A percentile compares a stretch with the other conserved stretches of the same genome.
phyloP scores from a whole-genome alignment of 1,140 invertebrate genomes.

The Leptinotarsa undecemlineata region DNA sequence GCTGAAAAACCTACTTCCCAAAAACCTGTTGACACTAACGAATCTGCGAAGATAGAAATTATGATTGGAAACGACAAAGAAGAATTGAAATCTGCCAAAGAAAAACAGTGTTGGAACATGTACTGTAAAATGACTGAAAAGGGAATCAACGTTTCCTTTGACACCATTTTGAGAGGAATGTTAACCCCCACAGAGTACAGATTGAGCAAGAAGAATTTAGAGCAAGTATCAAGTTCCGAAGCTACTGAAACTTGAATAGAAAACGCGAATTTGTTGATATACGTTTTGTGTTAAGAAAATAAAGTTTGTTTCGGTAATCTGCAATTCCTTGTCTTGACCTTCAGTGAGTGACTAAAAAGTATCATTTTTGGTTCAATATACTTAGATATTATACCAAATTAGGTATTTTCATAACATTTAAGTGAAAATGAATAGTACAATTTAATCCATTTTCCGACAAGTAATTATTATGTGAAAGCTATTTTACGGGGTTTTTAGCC shows the following conservation, averaged over 20 bases:
- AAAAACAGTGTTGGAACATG: conserved; percentile 69
- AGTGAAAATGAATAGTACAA: no score
- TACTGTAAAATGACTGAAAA: conserved; percentile 71
- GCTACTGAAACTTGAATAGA: background rate
- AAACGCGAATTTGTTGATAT: background rate
- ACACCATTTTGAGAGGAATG: conserved; percentile 72
- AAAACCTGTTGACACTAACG: background rate
- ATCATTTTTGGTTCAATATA: no score
- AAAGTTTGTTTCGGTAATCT: no score
- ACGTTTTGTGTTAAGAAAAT: no score
- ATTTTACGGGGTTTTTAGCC: no score
- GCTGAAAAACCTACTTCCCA: background rate
- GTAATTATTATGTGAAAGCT: no score
- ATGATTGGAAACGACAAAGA: conserved; percentile 18
- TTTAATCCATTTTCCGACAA: no score
- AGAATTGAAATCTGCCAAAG: conserved; percentile 46
- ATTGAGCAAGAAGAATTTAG: conserved; percentile 2
- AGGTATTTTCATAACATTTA: no score
- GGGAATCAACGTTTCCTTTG: conserved; percentile 69
- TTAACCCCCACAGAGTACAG: conserved; percentile 72
- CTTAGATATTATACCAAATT: no score
- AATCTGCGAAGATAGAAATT: conserved; percentile 19
- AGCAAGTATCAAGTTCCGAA: background rate
- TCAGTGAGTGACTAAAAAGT: no score
- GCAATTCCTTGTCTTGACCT: no score